Base-by-base conservation (phyloP, 2,888 invertebrate genomes). In the Epirrhoe alternata region DNA sequence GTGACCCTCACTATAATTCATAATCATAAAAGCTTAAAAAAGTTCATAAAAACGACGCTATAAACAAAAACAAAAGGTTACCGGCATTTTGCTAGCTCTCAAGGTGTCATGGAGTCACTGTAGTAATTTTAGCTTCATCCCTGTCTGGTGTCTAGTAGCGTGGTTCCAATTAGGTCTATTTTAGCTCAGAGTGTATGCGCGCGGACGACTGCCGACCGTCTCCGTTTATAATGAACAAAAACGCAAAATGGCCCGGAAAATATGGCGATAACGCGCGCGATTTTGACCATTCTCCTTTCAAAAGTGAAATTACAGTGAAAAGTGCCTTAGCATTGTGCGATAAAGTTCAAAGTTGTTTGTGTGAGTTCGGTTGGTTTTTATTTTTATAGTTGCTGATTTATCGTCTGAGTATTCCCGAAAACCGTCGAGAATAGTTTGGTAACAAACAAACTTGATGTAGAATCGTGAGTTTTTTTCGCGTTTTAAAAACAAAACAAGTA, bases 81-180 rank as follows among this genome's bases (percentile, higher is more conserved):
- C 12, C 30, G 42, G 10, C 24, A 24, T 51, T 59, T 47, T 56
- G 53, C n/a, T 47, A 16, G 61, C 17, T 61, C 14, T 35, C 56
- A 61, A 65, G 56, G 61, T 61, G 51, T 55, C 53, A 38, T 70
- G 63, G 67, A 30, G 63, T 68, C 60, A 77, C 80, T 78, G 77
- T 75, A 76, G 79, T 86, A 84, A 87, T 85, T 88, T 86, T 88
- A 87, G 87, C 84, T 75, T 75, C 84, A 86, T 84, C 86, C 87
- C 87, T 86, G 90, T 88, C 89, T 88, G 87, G 86, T 81, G 87
- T 86, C 87, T 86, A 86, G 84, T 84, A 80, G 73, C 80, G 79
- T 76, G 77, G 74, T 76, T 80, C 81, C 86, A 86, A 89, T 88
- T 86, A 87, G 85, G 81, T 83, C 90, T 91, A 91, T 90, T 91